Evolutionary conservation across 2,888 invertebrate genomes (phyloP).

Genomic region (Rhingia campestris): DNA sequence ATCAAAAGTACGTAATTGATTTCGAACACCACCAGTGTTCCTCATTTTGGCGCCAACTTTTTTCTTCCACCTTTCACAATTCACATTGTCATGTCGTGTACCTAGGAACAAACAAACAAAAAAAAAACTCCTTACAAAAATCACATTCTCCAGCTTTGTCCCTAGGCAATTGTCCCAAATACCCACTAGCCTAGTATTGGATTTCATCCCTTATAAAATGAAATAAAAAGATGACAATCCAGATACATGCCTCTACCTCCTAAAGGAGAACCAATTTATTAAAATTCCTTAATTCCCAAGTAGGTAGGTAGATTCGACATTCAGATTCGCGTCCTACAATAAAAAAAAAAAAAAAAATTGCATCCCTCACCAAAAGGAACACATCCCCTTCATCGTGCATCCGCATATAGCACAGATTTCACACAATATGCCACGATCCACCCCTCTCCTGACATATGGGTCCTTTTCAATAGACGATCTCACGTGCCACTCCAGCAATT

Average conservation of each 20-base stretch:
- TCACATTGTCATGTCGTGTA: background rate
- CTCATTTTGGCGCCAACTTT: conserved; percentile 3
- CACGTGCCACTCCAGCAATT: conserved; percentile 68
- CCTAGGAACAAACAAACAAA: background rate
- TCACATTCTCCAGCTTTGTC: conserved; percentile 8
- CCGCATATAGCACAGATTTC: conserved; percentile 43
- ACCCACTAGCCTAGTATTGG: conserved; percentile 42
- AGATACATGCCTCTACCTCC: background rate
- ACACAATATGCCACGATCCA: conserved; percentile 52
- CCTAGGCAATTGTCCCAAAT: conserved; percentile 46
- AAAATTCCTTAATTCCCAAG: conserved; percentile 43
- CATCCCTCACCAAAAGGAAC: conserved; percentile 11
- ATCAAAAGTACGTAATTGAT: background rate
- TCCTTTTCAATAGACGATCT: conserved; percentile 53
- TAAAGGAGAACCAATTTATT: conserved; percentile 12
- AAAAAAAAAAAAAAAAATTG: conserved; percentile 39
- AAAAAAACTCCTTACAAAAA: conserved; percentile 8
- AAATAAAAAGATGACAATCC: conserved; percentile 40
- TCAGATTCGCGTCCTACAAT: conserved; percentile 31
- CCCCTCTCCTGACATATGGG: conserved; percentile 44
- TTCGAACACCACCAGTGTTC: background rate
- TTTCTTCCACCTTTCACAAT: background rate
- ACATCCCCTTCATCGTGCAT: background rate
- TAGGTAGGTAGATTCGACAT: conserved; percentile 15
- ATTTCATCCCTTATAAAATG: conserved; percentile 44